These are phyloP conservation scores for Microtus richardsoni DNA, from an alignment of 2,113 vertebrate genomes.

Conservation along the genomic window DNA sequence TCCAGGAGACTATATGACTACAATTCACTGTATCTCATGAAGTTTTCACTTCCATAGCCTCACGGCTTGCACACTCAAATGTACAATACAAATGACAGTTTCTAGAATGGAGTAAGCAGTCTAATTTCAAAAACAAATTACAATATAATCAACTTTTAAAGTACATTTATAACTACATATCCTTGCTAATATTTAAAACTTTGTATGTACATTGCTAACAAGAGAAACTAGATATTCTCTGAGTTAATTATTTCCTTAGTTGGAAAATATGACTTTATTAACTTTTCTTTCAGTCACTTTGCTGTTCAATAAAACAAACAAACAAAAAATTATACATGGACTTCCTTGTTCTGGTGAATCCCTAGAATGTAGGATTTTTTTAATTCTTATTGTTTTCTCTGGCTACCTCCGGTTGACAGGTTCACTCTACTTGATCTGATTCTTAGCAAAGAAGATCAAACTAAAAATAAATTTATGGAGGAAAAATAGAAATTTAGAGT, in stretches of 20 bases:
- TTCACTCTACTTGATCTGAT: neutral
- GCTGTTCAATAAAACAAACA: neutral
- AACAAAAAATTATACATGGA: neutral
- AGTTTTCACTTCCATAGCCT: neutral
- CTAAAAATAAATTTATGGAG: neutral
- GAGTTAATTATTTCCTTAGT: neutral
- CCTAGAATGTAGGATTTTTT: neutral
- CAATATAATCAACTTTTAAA: constrained; percentile 6
- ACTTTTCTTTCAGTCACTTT: neutral
- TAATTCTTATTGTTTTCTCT: neutral
- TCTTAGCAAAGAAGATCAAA: neutral
- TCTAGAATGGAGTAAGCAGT: neutral
- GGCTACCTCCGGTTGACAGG: neutral
- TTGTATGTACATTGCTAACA: neutral
- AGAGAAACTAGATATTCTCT: neutral
- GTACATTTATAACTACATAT: neutral
- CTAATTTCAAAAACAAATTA: neutral
- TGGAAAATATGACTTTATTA: neutral
- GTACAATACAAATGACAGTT: neutral
- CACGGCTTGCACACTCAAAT: neutral
- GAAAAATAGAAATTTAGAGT: neutral
- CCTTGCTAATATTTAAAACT: neutral
- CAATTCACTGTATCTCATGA: neutral
- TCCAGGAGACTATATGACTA: neutral
- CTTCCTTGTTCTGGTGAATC: neutral